A percentile compares a stretch with the other conserved stretches of the same genome.
These are phyloP conservation scores for Archips xylosteana DNA, from an alignment of 2,888 invertebrate species.

Conservation along the genomic window DNA sequence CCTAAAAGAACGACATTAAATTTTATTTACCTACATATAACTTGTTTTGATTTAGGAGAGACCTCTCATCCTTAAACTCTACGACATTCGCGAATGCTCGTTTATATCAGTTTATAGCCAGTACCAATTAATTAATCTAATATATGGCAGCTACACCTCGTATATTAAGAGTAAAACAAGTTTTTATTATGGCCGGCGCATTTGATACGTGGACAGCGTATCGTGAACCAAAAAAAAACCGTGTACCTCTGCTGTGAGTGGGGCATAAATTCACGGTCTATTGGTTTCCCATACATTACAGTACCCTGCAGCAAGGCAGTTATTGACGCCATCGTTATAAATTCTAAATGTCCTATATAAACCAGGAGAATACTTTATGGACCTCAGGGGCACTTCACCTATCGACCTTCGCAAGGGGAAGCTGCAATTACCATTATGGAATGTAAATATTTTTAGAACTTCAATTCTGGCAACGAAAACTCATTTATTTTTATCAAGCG, in stretches of 20 bases:
- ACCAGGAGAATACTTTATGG: conserved; percentile 52
- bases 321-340: conserved; percentile 67
- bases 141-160: conserved; percentile 36
- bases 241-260: conserved; percentile 14
- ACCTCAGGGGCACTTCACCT: conserved; percentile 16
- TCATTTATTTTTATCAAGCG: conserved; percentile 16
- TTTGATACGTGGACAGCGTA: conserved; percentile 33
- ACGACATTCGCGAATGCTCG: conserved; percentile 35
- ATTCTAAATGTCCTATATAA: conserved; percentile 69
- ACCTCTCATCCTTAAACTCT: conserved; percentile 15
- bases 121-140: conserved; percentile 42
- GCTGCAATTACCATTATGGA: conserved; percentile 16
- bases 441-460: conserved; percentile 24
- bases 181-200: conserved; percentile 34
- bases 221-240: conserved; percentile 23
- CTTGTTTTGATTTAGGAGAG: conserved; percentile 13
- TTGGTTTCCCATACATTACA: conserved; percentile 46
- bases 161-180: conserved; percentile 37
- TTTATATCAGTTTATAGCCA: conserved; percentile 28
- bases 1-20: conserved; percentile 4
- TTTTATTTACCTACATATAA: conserved; percentile 12
- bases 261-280: conserved; percentile 47
- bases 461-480: conserved; percentile 5
- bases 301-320: conserved; percentile 50
- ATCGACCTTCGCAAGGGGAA: conserved; percentile 1